These are phyloP conservation scores for Crotalus helleri DNA, from an alignment of 2,113 vertebrate species.

Conservation along the genomic window DNA sequence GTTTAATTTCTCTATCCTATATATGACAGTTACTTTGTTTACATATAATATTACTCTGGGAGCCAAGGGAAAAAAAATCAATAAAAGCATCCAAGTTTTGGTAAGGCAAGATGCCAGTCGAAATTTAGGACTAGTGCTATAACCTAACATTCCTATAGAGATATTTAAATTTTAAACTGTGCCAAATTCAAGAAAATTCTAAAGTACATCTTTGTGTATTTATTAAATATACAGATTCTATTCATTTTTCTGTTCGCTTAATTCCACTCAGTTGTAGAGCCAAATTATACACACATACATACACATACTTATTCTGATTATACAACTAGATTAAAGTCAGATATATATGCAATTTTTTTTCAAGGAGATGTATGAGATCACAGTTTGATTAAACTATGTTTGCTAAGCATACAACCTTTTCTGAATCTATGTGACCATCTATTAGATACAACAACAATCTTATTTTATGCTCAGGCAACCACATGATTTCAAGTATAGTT, in stretches of 20 bases:
- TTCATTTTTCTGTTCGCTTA: background rate
- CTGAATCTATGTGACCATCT: constrained; percentile 28
- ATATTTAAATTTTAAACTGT: background rate
- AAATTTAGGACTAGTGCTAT: background rate
- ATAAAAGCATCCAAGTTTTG: background rate
- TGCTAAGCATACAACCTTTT: background rate
- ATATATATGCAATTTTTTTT: rapidly evolving
- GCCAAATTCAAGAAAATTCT: background rate
- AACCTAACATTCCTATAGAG: background rate
- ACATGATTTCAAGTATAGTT: constrained; percentile 2
- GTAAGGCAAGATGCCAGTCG: background rate
- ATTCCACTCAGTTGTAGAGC: background rate
- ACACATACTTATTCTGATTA: background rate
- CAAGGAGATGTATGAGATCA: background rate
- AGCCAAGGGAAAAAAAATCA: too few species aligned
- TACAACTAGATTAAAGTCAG: background rate
- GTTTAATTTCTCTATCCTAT: background rate
- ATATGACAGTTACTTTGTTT: background rate
- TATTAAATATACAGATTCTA: background rate
- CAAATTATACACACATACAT: background rate
- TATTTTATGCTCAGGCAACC: constrained; percentile 31
- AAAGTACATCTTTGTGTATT: background rate
- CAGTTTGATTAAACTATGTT: background rate
- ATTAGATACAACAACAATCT: constrained; percentile 8
- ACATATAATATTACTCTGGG: background rate